Conservation (phyloP, 1,140 invertebrate genomes). For the Trypoxylus dichotomus region DNA sequence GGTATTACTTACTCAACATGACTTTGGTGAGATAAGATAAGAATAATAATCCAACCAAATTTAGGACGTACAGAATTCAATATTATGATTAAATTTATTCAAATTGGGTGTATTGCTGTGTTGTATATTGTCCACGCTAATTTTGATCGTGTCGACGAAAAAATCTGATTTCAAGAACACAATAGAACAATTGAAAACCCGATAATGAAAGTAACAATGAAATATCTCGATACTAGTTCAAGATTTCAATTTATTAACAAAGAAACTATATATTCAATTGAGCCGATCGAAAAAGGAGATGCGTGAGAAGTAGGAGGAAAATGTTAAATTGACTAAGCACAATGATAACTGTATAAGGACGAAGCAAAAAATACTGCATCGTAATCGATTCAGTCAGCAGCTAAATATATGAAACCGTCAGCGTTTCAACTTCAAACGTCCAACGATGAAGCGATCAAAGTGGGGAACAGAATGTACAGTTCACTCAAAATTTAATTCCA, state of each 20-base stretch:
- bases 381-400: conserved; percentile 10
- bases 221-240: background rate
- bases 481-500: conserved; percentile 2
- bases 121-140: too few species aligned
- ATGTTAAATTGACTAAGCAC: conserved; percentile 36
- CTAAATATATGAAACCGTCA: conserved; percentile 15
- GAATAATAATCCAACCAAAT: too few species aligned
- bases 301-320: background rate
- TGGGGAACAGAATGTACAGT: conserved; percentile 12
- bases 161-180: background rate
- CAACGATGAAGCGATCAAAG: background rate
- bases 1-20: too few species aligned
- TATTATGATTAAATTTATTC: too few species aligned
- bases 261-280: background rate
- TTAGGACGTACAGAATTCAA: background rate
- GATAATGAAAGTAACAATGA: background rate
- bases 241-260: background rate
- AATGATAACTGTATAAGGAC: conserved; percentile 33
- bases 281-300: background rate
- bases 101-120: too few species aligned
- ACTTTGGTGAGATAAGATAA: too few species aligned
- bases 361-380: background rate
- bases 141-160: too few species aligned
- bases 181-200: background rate
- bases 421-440: conserved; percentile 13